Evolutionary conservation across 2,797 vertebrate species (phyloP).

Genomic region (Australoheros facetus): DNA sequence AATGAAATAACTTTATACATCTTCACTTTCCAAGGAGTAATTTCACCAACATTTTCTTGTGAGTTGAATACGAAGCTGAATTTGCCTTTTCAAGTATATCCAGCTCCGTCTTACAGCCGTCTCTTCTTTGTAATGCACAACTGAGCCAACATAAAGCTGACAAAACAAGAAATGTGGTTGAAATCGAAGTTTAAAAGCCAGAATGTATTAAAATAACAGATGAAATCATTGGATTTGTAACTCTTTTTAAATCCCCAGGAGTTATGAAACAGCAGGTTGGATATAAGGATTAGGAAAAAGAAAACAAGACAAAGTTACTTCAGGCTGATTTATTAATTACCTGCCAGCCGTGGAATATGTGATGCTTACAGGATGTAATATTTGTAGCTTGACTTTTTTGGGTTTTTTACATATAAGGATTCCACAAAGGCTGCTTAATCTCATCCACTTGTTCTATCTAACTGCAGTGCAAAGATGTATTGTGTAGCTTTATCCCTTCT

Average conservation of each 20-base stretch:
- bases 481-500: slow-evolving; percentile 32
- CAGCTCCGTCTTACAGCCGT: neutral
- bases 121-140: neutral
- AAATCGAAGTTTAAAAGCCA: neutral
- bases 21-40: no score
- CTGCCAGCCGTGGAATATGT: neutral
- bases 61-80: neutral
- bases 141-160: neutral
- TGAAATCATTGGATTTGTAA: neutral
- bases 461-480: slow-evolving; percentile 28
- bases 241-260: neutral
- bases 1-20: no score
- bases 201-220: neutral
- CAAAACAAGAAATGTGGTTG: neutral
- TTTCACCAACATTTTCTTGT: no score
- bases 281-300: neutral
- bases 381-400: neutral
- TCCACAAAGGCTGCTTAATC: neutral
- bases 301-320: neutral
- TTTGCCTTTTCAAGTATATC: neutral
- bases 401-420: neutral
- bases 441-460: slow-evolving; percentile 21
- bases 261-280: neutral
- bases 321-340: neutral
- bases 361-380: neutral